Evolutionary conservation across 2,797 vertebrate species (phyloP).

Genomic region (Paedocypris micromegethes): DNA sequence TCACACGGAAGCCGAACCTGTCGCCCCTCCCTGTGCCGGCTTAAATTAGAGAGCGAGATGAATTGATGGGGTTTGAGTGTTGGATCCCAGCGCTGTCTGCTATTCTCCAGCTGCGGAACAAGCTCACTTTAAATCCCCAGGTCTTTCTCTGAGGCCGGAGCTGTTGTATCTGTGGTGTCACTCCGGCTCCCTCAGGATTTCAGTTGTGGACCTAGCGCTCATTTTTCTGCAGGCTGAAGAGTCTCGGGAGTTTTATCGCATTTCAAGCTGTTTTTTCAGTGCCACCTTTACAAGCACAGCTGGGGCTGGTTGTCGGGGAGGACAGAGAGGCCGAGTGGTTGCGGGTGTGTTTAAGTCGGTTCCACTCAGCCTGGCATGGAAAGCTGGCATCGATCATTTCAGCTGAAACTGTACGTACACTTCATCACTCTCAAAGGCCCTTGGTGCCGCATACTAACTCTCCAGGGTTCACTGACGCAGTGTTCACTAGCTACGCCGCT

Average conservation of each 20-base stretch:
- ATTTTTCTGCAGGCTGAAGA: slow-evolving; percentile 39
- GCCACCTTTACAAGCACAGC: slow-evolving; percentile 43
- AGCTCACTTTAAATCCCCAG: slow-evolving; percentile 38
- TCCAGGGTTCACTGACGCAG: slow-evolving; percentile 12
- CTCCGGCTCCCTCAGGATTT: slow-evolving; percentile 40
- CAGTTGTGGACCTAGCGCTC: slow-evolving; percentile 27
- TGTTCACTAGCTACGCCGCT: slow-evolving; percentile 16
- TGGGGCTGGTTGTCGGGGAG: slow-evolving; percentile 36
- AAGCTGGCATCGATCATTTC: slow-evolving; percentile 48
- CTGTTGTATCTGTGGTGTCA: slow-evolving; percentile 29
- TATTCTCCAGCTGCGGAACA: slow-evolving; percentile 22
- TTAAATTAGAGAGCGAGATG: slow-evolving; percentile 36
- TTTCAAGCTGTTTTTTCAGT: slow-evolving; percentile 52
- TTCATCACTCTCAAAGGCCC: slow-evolving; percentile 42
- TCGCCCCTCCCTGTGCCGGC: slow-evolving; percentile 20
- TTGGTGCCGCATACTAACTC: slow-evolving; percentile 19
- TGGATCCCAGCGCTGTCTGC: slow-evolving; percentile 23
- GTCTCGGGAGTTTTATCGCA: slow-evolving; percentile 44
- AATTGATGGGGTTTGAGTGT: slow-evolving; percentile 40
- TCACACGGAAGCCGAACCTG: slow-evolving; percentile 27
- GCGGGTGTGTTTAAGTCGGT: slow-evolving; percentile 39
- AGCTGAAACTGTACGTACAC: slow-evolving; percentile 34
- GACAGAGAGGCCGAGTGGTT: slow-evolving; percentile 32
- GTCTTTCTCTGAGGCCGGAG: slow-evolving; percentile 19
- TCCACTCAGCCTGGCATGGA: slow-evolving; percentile 41